phyloP scores from a whole-genome alignment of 2,888 invertebrate species.

The Caprella mutica region DNA sequence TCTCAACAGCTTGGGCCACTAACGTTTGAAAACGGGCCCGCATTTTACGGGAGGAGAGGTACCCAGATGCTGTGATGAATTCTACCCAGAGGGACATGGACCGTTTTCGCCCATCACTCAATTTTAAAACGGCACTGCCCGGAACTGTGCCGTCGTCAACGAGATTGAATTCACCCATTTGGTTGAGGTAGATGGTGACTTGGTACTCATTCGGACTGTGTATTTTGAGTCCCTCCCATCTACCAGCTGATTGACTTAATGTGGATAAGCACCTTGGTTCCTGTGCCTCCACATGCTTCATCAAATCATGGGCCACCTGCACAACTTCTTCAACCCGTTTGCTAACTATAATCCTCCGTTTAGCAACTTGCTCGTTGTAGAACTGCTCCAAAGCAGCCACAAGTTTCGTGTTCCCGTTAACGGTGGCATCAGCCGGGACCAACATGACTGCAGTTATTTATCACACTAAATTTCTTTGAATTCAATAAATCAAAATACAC shows the following conservation, averaged over 20 bases:
- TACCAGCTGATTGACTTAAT: conserved; percentile 72
- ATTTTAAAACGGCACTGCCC: conserved; percentile 83
- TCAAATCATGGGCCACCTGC: conserved; percentile 81
- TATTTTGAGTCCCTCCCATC: conserved; percentile 83
- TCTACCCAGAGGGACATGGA: conserved; percentile 97
- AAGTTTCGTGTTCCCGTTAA: conserved; percentile 26
- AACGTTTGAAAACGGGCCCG: conserved; percentile 77
- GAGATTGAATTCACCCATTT: conserved; percentile 95
- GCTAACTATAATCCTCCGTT: conserved; percentile 69
- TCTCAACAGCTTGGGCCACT: conserved; percentile 64
- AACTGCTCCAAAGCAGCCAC: conserved; percentile 62
- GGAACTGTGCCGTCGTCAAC: conserved; percentile 88
- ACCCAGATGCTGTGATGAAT: conserved; percentile 92
- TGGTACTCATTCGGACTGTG: conserved; percentile 87
- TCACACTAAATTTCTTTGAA: no score
- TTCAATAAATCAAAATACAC: no score
- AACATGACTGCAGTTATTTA: no score
- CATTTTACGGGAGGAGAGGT: conserved; percentile 84
- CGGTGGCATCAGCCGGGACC: conserved; percentile 32
- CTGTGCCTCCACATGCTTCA: conserved; percentile 89
- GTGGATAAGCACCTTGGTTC: conserved; percentile 89
- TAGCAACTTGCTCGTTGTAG: conserved; percentile 79
- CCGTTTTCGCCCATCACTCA: conserved; percentile 86
- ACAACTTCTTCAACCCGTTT: conserved; percentile 82
- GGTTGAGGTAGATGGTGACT: conserved; percentile 86